Evolutionary conservation across 2,113 vertebrate species (phyloP).

Genomic region (Amia ocellicauda): DNA sequence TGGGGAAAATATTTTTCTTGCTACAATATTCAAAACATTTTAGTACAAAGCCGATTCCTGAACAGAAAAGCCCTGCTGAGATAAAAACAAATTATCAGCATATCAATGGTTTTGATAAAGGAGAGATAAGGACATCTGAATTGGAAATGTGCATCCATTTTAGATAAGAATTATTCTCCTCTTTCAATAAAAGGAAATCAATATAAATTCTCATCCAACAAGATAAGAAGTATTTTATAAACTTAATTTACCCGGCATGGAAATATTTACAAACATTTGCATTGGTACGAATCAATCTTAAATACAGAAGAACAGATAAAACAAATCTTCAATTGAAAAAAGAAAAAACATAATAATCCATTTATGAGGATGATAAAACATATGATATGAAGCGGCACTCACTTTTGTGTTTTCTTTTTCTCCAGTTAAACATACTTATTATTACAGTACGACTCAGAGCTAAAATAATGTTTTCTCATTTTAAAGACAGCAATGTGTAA

Average conservation of each 20-base stretch:
- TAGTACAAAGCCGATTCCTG: neutral
- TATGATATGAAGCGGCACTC: too few species aligned
- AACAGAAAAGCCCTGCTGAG: constrained; percentile 27
- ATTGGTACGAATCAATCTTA: too few species aligned
- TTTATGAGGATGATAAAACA: too few species aligned
- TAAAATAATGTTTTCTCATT: too few species aligned
- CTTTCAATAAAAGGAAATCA: constrained; percentile 34
- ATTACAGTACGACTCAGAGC: too few species aligned
- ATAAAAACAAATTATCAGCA: constrained; percentile 58
- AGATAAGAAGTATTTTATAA: constrained; percentile 34
- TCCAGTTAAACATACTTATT: too few species aligned
- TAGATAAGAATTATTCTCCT: constrained; percentile 38
- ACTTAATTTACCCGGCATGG: constrained; percentile 11
- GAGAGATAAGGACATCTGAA: constrained; percentile 41
- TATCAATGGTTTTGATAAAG: constrained; percentile 51
- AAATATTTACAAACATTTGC: constrained; percentile 11
- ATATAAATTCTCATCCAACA: constrained; percentile 20
- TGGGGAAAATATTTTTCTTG: neutral
- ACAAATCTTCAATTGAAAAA: constrained; percentile 7
- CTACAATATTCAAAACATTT: neutral
- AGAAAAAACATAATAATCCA: too few species aligned
- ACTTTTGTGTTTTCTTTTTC: too few species aligned
- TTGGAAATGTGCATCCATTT: constrained; percentile 37
- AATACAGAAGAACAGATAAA: neutral
- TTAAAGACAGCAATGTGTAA: too few species aligned